A percentile compares a stretch with the other conserved stretches of the same genome.
phyloP scores from a whole-genome alignment of 2,797 vertebrate species.

The Pantherophis alleghaniensis region DNA sequence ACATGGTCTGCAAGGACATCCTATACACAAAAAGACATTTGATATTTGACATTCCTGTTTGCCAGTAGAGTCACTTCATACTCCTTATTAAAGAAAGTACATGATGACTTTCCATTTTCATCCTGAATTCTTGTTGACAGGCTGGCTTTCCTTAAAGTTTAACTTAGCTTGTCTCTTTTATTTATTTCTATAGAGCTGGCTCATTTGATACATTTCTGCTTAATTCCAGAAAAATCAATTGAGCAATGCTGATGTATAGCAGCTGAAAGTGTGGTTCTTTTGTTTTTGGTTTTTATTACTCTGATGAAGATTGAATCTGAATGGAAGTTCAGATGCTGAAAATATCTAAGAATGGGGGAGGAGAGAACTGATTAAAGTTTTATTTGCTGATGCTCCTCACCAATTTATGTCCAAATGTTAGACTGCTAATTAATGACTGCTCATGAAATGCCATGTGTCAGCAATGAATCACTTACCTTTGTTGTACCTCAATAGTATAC shows the following conservation, averaged over 20 bases:
- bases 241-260: neutral
- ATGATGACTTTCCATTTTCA: neutral
- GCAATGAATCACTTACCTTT: constrained; percentile 76
- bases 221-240: constrained; percentile 1
- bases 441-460: constrained; percentile 74
- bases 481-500: constrained; percentile 66
- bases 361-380: constrained; percentile 65
- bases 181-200: neutral
- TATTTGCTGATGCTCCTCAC: constrained; percentile 67
- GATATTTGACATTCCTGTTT: neutral
- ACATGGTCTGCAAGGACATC: neutral
- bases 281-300: constrained; percentile 31
- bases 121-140: neutral
- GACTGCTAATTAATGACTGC: constrained; percentile 74
- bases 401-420: constrained; percentile 70
- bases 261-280: neutral
- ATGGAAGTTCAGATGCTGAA: constrained; percentile 46
- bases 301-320: constrained; percentile 48
- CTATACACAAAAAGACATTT: neutral
- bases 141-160: constrained; percentile 20
- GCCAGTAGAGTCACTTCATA: neutral
- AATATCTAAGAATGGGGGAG: constrained; percentile 28
- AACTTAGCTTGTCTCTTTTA: constrained; percentile 1
- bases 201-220: neutral
- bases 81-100: neutral